phyloP scores from a whole-genome alignment of 2,113 vertebrate species.

The Chrysemys picta region DNA sequence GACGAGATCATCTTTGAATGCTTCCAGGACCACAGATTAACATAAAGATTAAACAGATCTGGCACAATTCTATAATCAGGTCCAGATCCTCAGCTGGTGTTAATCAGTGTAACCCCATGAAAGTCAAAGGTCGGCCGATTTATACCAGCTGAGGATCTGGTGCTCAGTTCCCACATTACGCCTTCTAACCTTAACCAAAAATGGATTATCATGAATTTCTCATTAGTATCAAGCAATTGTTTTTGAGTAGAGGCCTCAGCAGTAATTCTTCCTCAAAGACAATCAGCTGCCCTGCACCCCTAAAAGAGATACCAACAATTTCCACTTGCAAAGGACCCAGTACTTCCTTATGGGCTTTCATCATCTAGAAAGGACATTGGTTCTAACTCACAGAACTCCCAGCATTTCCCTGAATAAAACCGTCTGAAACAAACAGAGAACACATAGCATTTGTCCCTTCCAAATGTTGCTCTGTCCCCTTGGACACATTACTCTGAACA shows the following conservation, averaged over 20 bases:
- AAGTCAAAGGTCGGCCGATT: not conserved
- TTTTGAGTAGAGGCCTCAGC: not conserved
- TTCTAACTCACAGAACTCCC: not conserved
- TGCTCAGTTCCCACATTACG: not conserved
- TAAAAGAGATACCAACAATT: not conserved
- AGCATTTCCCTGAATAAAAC: not conserved
- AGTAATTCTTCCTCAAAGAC: not conserved
- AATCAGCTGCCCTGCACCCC: not conserved
- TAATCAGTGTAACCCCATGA: not conserved
- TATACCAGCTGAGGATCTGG: not conserved
- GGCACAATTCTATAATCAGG: not conserved
- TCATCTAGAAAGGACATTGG: not conserved
- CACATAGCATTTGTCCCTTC: not conserved
- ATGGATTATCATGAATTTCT: not conserved
- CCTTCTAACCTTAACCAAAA: not conserved
- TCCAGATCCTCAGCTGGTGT: not conserved
- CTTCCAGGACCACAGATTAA: not conserved
- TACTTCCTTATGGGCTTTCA: not conserved
- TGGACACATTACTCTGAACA: not conserved
- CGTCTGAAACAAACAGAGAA: not conserved
- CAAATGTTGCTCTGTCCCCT: not conserved
- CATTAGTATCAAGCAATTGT: not conserved
- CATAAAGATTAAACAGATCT: not conserved
- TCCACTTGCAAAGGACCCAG: not conserved
- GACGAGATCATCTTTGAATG: not conserved